Base-by-base conservation (phyloP, 1,140 invertebrate species). In the Oryzaephilus surinamensis region DNA sequence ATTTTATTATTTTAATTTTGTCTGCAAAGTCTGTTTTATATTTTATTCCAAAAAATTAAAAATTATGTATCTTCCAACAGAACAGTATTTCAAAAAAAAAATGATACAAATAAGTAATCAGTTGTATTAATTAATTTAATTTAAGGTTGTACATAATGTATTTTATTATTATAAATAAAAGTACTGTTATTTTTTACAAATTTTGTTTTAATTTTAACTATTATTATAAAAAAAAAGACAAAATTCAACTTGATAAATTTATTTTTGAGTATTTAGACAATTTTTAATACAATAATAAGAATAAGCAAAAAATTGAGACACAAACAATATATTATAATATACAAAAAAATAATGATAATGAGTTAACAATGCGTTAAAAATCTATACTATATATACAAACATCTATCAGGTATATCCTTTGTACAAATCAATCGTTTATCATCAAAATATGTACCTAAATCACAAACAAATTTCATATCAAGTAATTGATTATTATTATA, bases 391-490 rank as follows among this genome's bases (percentile, higher is more conserved):
- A 43, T 48, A 50, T 52, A 59, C 43, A 52, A 41, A 52, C 60
- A 62, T 30, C 57, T 39, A 18, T 33, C 30, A 1, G 60, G 60
- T 46, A 58, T 63, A 19, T 34, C 26, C 42, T 57, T 52, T 17
- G 59, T 56, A 58, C 73, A 74, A 43, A 65, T 71, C 38, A 71
- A 62, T 27, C 62, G 70, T 20, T 55, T 56, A 37, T 72, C 66
- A 47, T 74, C 70, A 40, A 73, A 74, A 13, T 57, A 57, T 3
- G 73, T 74, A 17, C 65, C 69, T 33, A 69, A 62, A 42, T 73
- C 71, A 49, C 73, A 76, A 2, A 73, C 68, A 46, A 74, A 76
- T 36, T 71, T 66, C 42, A 76, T 69, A 46, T 75, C 72, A 11
- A 76, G 54, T 14, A 74, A 61, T 41, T 74, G 72, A 38, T 64